These are phyloP conservation scores for Lycophotia porphyrea DNA, from an alignment of 2,888 invertebrate genomes.

Conservation along the genomic window DNA sequence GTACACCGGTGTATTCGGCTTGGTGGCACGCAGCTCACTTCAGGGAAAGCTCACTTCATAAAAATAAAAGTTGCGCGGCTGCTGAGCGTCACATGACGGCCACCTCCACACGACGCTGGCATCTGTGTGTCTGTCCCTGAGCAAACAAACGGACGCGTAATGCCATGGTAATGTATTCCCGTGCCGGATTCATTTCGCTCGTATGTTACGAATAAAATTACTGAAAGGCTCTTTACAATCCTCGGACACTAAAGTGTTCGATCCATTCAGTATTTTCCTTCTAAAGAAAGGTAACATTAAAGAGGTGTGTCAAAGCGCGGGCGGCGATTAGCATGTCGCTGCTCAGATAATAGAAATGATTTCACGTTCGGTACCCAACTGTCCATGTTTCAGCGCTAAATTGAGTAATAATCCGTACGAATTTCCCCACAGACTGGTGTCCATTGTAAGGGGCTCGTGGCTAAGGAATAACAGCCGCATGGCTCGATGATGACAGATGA, in stretches of 20 bases:
- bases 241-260: too few relatives aligned
- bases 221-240: slow-evolving; percentile 9
- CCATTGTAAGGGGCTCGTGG: not conserved
- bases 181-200: slow-evolving; percentile 32
- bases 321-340: too few relatives aligned
- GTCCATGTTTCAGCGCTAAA: not conserved
- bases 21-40: too few relatives aligned
- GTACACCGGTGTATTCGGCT: too few relatives aligned
- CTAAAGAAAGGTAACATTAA: slow-evolving; percentile 11
- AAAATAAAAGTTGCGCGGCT: too few relatives aligned
- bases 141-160: slow-evolving; percentile 7
- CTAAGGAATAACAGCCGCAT: not conserved
- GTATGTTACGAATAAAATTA: slow-evolving; percentile 42
- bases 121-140: too few relatives aligned
- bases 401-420: not conserved
- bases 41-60: too few relatives aligned
- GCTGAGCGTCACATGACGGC: not conserved
- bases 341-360: not conserved
- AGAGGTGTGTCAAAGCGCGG: slow-evolving; percentile 2
- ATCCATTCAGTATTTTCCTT: too few relatives aligned
- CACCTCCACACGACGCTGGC: not conserved
- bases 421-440: too few relatives aligned
- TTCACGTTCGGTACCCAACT: not conserved
- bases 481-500: not conserved
- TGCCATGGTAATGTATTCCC: slow-evolving; percentile 54